These are phyloP conservation scores for Eilema caniola DNA, from an alignment of 2,888 invertebrate genomes.

Conservation along the genomic window DNA sequence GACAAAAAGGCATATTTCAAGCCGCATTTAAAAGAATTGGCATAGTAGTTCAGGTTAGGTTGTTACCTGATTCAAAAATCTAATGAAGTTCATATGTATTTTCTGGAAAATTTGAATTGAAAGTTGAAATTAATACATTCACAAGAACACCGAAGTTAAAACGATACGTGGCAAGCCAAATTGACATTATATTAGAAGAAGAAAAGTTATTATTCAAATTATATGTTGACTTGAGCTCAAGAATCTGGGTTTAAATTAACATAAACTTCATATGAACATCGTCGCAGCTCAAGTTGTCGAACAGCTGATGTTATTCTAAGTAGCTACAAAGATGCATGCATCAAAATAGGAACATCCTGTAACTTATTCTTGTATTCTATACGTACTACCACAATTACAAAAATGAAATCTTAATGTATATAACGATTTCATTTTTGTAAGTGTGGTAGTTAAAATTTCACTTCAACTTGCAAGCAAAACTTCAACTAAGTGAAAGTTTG, in stretches of 20 bases:
- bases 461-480: too few relatives aligned
- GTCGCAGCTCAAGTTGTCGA: background rate
- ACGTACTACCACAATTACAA: too few relatives aligned
- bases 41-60: background rate
- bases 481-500: too few relatives aligned
- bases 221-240: background rate
- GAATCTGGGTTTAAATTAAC: slow-evolving; percentile 5
- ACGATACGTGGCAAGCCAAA: background rate
- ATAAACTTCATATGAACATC: background rate
- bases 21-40: too few relatives aligned
- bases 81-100: too few relatives aligned
- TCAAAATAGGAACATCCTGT: background rate
- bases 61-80: background rate
- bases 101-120: too few relatives aligned
- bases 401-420: too few relatives aligned
- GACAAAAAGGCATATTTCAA: background rate
- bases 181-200: background rate
- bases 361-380: background rate
- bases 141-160: too few relatives aligned
- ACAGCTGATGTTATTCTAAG: slow-evolving; percentile 5
- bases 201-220: background rate
- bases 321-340: slow-evolving; percentile 1
- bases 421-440: too few relatives aligned
- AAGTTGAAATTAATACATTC: too few relatives aligned
- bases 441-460: background rate